A percentile compares a stretch with the other conserved stretches of the same genome.
These are phyloP conservation scores for Trachelus troglodyta DNA, from an alignment of 2,888 invertebrate genomes.

Conservation along the genomic window DNA sequence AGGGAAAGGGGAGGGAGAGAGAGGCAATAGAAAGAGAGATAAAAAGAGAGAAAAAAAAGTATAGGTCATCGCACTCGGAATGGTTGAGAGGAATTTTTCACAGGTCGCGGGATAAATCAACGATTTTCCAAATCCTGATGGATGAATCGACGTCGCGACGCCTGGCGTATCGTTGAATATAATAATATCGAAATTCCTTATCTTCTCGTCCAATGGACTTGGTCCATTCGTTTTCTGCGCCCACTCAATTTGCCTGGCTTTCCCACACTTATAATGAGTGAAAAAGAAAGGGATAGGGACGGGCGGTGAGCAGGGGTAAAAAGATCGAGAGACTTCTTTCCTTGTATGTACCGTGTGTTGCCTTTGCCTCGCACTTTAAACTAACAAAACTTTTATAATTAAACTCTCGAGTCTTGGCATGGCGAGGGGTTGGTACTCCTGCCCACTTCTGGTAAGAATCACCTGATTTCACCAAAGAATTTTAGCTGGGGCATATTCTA, in stretches of 20 bases:
- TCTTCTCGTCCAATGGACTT: neutral
- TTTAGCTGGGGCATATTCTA: neutral
- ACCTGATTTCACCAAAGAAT: neutral
- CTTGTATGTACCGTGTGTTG: too few species aligned
- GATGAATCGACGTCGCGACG: neutral
- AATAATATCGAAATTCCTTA: neutral
- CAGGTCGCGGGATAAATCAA: neutral
- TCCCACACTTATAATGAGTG: neutral
- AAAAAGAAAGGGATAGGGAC: neutral
- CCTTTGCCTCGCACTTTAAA: neutral
- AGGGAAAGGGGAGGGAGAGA: neutral
- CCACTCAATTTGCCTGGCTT: neutral
- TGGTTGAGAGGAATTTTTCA: neutral
- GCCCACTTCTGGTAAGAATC: neutral
- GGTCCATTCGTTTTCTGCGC: neutral
- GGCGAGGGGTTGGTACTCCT: neutral
- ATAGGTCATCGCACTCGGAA: neutral
- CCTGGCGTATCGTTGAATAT: neutral
- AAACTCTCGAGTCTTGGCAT: neutral
- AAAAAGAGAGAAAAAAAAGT: constrained; percentile 6
- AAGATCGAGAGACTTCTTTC: neutral
- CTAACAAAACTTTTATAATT: neutral
- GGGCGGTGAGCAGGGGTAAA: neutral
- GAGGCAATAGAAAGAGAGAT: constrained; percentile 12
- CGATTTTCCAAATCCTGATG: neutral